Evolutionary conservation across 1,140 invertebrate genomes (phyloP).

Genomic region (Chironomus striatipennis): DNA sequence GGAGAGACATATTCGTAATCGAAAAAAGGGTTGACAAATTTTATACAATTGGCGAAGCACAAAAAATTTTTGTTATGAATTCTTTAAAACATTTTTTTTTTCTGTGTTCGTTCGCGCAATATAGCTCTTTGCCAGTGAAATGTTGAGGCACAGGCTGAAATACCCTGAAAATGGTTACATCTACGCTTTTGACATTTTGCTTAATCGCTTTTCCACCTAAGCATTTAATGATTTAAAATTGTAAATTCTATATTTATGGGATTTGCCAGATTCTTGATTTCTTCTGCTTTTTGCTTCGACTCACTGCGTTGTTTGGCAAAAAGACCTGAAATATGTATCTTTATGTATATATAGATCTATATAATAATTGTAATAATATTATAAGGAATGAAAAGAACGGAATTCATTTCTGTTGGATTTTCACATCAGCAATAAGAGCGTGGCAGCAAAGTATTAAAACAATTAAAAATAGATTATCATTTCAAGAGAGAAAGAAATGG

Average conservation of each 20-base stretch:
- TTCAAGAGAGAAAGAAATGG: neutral
- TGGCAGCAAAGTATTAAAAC: constrained; percentile 14
- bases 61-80: neutral
- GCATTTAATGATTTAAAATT: constrained; percentile 10
- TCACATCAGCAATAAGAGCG: constrained; percentile 14
- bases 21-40: constrained; percentile 20
- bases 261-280: constrained; percentile 22
- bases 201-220: constrained; percentile 12
- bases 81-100: constrained; percentile 2
- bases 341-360: neutral
- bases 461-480: constrained; percentile 24
- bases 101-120: neutral
- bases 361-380: neutral
- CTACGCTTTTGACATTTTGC: constrained; percentile 7
- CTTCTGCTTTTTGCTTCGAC: neutral
- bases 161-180: neutral
- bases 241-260: constrained; percentile 14
- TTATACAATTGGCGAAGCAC: constrained; percentile 13
- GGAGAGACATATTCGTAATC: neutral
- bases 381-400: neutral
- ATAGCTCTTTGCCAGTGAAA: neutral
- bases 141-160: neutral
- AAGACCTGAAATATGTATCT: neutral
- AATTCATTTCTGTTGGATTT: constrained; percentile 11
- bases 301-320: neutral